Base-by-base conservation (phyloP, 1,140 invertebrate genomes). In the Eulimnadia texana region DNA sequence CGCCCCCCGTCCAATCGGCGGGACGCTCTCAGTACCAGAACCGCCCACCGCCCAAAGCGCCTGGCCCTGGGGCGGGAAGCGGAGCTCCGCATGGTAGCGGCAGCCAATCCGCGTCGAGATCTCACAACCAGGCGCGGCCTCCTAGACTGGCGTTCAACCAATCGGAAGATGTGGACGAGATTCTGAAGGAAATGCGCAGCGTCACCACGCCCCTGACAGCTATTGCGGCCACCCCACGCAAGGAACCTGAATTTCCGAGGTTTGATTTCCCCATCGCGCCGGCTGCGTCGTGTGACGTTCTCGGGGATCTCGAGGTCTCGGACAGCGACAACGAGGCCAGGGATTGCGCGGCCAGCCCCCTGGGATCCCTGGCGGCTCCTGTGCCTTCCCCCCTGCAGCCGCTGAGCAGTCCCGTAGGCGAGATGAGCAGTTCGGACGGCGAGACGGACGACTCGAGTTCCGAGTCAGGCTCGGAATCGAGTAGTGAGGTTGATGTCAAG, bases 201-300 rank as follows among this genome's bases (percentile, higher is more conserved):
- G 55, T 29, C 13, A 51, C 27, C 3, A 54, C 51, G n/a, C 50
- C 53, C 50, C 19, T 61, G 24, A 33, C 60, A 19, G 60, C 51
- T 27, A 29, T 61, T 20, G 51, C 60, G 19, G 60, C 60, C 60
- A 61, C 60, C 28, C 60, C 60, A 27, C 60, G 60, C 9, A 61
- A 61, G 25, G 60, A 61, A 52, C 23, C 24, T 10, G 60, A 61
- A 2, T 19, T 42, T 0, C 28, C 27, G 27, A 50, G 28, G 3
- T 61, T 51, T 22, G 52, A 61, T 29, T 61, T 61, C n/a, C 13
- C 25, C 60, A 1, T 9, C 22, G 20, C 22, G 29, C 22, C 60
- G 29, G 20, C 49, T 50, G 49, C 60, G 24, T 33, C 23, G 28
- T n/a, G 60, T 51, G 51, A 25, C 24, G 29, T 60, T 24, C 23